Conservation (phyloP, 2,113 vertebrate species). For the Paramisgurnus dabryanus region DNA sequence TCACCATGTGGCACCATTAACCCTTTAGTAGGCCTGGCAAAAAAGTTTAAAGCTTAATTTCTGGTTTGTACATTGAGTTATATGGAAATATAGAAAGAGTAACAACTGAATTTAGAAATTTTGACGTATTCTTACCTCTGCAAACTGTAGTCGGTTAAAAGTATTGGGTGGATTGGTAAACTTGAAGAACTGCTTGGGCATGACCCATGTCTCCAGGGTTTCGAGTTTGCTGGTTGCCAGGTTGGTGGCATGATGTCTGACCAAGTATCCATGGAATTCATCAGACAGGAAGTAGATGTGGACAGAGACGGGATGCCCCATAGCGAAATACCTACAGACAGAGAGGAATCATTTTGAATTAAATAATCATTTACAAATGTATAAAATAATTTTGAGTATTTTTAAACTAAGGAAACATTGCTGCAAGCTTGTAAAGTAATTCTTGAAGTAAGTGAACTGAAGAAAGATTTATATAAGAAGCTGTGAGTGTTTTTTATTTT, state of each 20-base stretch:
- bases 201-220: slow-evolving; percentile 95
- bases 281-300: slow-evolving; percentile 96
- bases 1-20: no score
- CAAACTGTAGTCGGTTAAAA: slow-evolving; percentile 89
- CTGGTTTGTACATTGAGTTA: no score
- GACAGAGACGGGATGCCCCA: slow-evolving; percentile 92
- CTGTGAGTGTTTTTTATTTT: no score
- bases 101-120: no score
- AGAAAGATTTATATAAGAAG: no score
- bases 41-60: no score
- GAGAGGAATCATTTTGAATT: slow-evolving; percentile 22
- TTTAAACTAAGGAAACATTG: no score
- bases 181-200: slow-evolving; percentile 91
- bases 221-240: slow-evolving; percentile 95
- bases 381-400: no score
- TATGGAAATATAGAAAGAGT: no score
- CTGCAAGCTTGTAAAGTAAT: no score
- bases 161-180: slow-evolving; percentile 81
- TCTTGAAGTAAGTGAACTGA: no score
- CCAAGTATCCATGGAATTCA: slow-evolving; percentile 95
- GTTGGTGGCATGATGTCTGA: slow-evolving; percentile 92
- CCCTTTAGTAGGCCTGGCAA: no score
- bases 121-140: slow-evolving; percentile 79
- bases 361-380: background rate
- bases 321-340: slow-evolving; percentile 87